Conservation (phyloP, 1,140 invertebrate genomes). For the Mactra quadrangularis region DNA sequence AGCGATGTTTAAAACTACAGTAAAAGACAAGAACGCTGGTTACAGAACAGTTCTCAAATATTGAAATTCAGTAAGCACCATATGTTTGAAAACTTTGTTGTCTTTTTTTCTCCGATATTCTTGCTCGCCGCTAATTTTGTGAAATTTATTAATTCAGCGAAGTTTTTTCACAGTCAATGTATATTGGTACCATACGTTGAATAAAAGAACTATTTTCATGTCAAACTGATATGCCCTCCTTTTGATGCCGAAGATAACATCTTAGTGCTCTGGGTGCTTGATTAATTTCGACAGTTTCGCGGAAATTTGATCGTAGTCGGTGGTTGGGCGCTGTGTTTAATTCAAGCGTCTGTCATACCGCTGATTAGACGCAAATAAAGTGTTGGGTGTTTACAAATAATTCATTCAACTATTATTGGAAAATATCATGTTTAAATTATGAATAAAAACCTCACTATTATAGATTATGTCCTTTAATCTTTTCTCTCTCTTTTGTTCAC, state of each 20-base stretch:
- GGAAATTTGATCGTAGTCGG: slow-evolving; percentile 44
- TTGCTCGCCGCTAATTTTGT: too few species aligned
- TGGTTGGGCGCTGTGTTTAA: slow-evolving; percentile 39
- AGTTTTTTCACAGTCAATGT: slow-evolving; percentile 6
- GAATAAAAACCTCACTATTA: not conserved
- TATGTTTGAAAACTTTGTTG: too few species aligned
- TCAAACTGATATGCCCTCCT: slow-evolving; percentile 56
- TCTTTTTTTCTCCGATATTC: too few species aligned
- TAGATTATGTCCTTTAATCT: not conserved
- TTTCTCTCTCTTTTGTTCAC: not conserved
- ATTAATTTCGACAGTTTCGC: slow-evolving; percentile 56
- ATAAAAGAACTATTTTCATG: slow-evolving; percentile 51
- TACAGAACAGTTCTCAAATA: too few species aligned
- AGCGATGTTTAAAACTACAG: too few species aligned
- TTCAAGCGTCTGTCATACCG: slow-evolving; percentile 40
- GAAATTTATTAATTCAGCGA: too few species aligned
- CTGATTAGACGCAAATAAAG: slow-evolving; percentile 15
- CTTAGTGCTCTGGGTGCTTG: slow-evolving; percentile 45
- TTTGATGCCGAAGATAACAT: slow-evolving; percentile 61
- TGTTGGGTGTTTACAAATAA: too few species aligned
- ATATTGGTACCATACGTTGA: slow-evolving; percentile 14
- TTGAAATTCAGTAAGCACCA: too few species aligned
- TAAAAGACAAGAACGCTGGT: too few species aligned
- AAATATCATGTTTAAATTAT: not conserved
- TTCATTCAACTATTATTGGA: not conserved